Percentiles rank a stretch among this genome's conserved stretches.
phyloP scores from a whole-genome alignment of 2,888 invertebrate genomes.

The Drosophila anceps region DNA sequence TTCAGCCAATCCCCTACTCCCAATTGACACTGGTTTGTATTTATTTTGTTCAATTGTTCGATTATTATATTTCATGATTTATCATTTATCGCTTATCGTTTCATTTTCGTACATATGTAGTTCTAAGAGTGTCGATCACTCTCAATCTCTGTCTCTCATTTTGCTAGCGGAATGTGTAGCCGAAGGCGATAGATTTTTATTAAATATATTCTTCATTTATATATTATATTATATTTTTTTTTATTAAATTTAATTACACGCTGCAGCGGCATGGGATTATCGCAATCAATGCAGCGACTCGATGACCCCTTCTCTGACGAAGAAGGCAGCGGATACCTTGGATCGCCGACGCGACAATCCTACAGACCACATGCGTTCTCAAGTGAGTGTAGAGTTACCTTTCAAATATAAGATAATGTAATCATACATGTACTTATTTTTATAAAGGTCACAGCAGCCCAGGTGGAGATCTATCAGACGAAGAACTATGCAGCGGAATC shows the following conservation, averaged over 20 bases:
- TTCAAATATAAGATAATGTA: not conserved
- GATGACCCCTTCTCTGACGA: constrained; percentile 95
- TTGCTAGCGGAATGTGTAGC: constrained; percentile 57
- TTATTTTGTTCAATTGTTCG: constrained; percentile 82
- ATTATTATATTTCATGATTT: constrained; percentile 68
- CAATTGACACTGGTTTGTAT: constrained; percentile 91
- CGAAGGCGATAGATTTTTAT: constrained; percentile 38
- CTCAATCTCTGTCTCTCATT: constrained; percentile 23
- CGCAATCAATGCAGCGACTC: constrained; percentile 86
- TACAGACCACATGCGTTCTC: constrained; percentile 87
- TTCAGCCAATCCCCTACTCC: constrained; percentile 97
- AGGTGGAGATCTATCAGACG: constrained; percentile 86
- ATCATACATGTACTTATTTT: not conserved
- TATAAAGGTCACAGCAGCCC: constrained; percentile 86
- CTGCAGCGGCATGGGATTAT: constrained; percentile 86
- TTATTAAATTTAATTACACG: constrained; percentile 40
- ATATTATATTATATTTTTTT: constrained; percentile 29
- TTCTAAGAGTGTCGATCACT: constrained; percentile 25
- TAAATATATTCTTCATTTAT: constrained; percentile 35
- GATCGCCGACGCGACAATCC: constrained; percentile 86
- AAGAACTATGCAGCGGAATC: constrained; percentile 85
- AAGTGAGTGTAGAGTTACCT: constrained; percentile 81
- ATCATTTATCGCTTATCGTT: constrained; percentile 54
- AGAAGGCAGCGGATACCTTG: constrained; percentile 89
- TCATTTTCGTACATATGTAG: constrained; percentile 41